These are phyloP conservation scores for Palaemon carinicauda DNA, from an alignment of 1,140 invertebrate species.

Conservation along the genomic window DNA sequence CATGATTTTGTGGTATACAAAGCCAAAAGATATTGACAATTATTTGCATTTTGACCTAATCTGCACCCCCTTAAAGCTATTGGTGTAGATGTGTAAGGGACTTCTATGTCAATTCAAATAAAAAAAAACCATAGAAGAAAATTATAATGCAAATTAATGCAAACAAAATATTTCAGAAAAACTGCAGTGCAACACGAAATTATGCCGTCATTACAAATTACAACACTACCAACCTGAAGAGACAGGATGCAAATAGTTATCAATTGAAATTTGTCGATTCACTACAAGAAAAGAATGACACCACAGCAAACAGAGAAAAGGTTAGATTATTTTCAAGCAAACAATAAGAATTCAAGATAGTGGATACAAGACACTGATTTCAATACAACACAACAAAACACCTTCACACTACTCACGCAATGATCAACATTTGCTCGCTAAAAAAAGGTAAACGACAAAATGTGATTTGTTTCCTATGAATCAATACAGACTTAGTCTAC, in stretches of 20 bases:
- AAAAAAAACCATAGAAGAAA: neutral
- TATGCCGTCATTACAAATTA: too few relatives aligned
- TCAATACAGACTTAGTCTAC: neutral
- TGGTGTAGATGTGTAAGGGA: too few relatives aligned
- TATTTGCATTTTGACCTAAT: too few relatives aligned
- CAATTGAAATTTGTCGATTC: too few relatives aligned
- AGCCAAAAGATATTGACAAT: too few relatives aligned
- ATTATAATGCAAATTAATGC: neutral
- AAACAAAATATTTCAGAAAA: neutral
- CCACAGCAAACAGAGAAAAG: neutral
- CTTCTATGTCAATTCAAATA: too few relatives aligned
- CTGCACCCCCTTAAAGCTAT: too few relatives aligned
- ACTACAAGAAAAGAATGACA: too few relatives aligned
- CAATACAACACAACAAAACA: neutral
- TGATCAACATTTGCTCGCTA: conserved; percentile 45
- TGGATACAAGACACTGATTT: neutral
- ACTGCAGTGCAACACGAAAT: too few relatives aligned
- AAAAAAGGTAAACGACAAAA: neutral
- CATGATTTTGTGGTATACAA: too few relatives aligned
- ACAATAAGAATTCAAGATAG: neutral
- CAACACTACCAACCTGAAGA: too few relatives aligned
- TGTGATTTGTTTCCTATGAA: neutral
- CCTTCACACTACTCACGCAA: conserved; percentile 22
- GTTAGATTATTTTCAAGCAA: neutral
- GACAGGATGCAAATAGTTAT: too few relatives aligned